These are phyloP conservation scores for Geodia barretti DNA, from an alignment of 37 sponge, comb jelly and placozoan species.

Conservation along the genomic window DNA sequence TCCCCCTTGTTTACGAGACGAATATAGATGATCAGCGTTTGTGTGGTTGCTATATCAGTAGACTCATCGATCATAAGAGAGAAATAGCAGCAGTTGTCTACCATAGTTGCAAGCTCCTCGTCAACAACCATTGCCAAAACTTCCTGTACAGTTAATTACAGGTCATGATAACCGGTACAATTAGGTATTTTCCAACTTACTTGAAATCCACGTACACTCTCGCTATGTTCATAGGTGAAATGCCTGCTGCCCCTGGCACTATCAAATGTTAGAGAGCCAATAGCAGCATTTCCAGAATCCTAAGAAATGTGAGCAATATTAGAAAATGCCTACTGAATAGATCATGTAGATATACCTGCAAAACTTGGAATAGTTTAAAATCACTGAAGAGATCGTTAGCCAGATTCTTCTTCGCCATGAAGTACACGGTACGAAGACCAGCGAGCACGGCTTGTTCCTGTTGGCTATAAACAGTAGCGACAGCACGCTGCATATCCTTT, in stretches of 20 bases:
- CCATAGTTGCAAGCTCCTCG: background rate
- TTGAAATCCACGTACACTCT: background rate
- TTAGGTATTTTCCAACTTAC: background rate
- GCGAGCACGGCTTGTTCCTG: slow-evolving; percentile 15
- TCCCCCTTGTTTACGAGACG: too few species aligned
- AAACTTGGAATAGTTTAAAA: slow-evolving; percentile 4
- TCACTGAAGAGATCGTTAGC: background rate
- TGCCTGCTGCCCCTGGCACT: background rate
- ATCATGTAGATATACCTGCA: too few species aligned
- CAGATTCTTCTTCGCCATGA: slow-evolving; percentile 24
- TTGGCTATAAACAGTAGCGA: slow-evolving; percentile 1
- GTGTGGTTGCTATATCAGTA: background rate
- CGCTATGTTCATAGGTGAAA: background rate
- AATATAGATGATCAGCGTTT: background rate
- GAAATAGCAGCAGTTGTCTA: background rate
- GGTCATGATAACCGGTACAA: too few species aligned
- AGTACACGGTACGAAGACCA: slow-evolving; percentile 11
- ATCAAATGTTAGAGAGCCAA: background rate
- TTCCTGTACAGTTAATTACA: too few species aligned
- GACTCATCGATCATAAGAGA: background rate
- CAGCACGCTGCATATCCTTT: slow-evolving; percentile 11
- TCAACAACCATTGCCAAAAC: background rate
- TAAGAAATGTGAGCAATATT: background rate
- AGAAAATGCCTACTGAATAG: too few species aligned
- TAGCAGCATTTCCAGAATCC: background rate